Evolutionary conservation across 2,888 invertebrate genomes (phyloP).

Genomic region (Cheilosia pagana): DNA sequence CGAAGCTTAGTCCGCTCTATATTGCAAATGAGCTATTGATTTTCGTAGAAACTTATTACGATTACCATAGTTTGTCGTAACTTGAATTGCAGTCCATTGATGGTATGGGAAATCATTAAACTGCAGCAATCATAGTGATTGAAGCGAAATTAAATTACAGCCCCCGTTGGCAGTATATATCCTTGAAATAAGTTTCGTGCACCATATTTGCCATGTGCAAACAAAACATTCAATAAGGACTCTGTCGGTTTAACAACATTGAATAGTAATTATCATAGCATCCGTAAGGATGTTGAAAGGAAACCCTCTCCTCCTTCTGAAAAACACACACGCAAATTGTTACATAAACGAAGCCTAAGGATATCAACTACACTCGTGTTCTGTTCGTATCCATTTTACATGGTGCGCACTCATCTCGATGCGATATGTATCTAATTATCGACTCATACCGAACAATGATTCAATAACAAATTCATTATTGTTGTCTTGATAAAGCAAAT

Average conservation of each 20-base stretch:
- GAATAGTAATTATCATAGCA: slow-evolving; percentile 26
- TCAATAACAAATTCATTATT: slow-evolving; percentile 59
- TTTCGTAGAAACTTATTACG: slow-evolving; percentile 18
- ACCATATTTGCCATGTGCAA: slow-evolving; percentile 2
- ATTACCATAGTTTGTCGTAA: neutral
- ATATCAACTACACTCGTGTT: neutral
- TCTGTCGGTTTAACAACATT: slow-evolving; percentile 8
- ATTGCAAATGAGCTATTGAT: slow-evolving; percentile 2
- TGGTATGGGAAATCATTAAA: too few species aligned
- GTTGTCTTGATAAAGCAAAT: slow-evolving; percentile 27
- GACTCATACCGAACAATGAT: slow-evolving; percentile 40
- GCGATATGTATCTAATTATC: slow-evolving; percentile 28
- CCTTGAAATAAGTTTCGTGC: slow-evolving; percentile 6
- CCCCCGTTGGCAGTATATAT: neutral
- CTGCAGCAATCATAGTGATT: too few species aligned
- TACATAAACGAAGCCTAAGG: slow-evolving; percentile 1
- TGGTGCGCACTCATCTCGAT: neutral
- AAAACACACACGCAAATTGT: slow-evolving; percentile 5
- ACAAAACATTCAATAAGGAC: neutral
- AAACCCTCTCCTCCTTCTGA: neutral
- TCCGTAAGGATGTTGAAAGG: neutral
- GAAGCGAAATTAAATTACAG: too few species aligned
- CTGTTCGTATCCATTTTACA: neutral
- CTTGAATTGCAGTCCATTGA: too few species aligned
- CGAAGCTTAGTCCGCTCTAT: neutral